A percentile compares a stretch with the other conserved stretches of the same genome.
These are phyloP conservation scores for Trissolcus japonicus DNA, from an alignment of 2,888 invertebrate species.

Conservation along the genomic window DNA sequence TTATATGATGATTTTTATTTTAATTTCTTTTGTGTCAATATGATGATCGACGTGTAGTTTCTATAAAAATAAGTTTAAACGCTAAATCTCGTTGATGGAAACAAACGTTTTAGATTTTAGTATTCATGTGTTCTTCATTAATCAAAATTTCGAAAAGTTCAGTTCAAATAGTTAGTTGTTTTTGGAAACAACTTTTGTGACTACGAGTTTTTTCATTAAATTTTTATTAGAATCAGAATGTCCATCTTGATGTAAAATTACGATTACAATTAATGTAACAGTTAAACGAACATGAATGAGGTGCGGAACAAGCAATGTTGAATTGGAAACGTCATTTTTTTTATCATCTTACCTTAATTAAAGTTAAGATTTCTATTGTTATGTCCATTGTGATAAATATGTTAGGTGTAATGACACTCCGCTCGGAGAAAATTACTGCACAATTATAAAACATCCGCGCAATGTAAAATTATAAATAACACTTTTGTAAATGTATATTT, in stretches of 20 bases:
- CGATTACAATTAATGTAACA: neutral
- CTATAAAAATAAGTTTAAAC: neutral
- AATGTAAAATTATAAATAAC: neutral
- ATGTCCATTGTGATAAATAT: constrained; percentile 4
- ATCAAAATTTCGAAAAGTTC: neutral
- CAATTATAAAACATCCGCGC: neutral
- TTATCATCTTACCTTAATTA: constrained; percentile 1
- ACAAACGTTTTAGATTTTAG: too few species aligned
- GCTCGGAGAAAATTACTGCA: constrained; percentile 1
- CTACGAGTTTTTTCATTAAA: neutral
- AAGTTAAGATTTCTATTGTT: constrained; percentile 3
- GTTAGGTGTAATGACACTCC: neutral
- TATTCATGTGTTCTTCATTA: neutral
- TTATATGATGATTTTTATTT: neutral
- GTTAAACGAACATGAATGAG: neutral
- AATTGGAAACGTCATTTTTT: neutral
- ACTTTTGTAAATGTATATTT: neutral
- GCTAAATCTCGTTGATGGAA: too few species aligned
- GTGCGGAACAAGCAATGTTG: neutral
- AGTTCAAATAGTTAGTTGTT: neutral
- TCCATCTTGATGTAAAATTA: neutral
- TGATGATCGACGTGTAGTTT: neutral
- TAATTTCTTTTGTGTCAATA: neutral
- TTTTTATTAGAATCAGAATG: neutral
- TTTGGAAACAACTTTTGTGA: neutral